Percentiles rank a stretch among this genome's conserved stretches.
phyloP scores from a whole-genome alignment of 2,888 invertebrate genomes.

The Himalopsyche kuldschensis region DNA sequence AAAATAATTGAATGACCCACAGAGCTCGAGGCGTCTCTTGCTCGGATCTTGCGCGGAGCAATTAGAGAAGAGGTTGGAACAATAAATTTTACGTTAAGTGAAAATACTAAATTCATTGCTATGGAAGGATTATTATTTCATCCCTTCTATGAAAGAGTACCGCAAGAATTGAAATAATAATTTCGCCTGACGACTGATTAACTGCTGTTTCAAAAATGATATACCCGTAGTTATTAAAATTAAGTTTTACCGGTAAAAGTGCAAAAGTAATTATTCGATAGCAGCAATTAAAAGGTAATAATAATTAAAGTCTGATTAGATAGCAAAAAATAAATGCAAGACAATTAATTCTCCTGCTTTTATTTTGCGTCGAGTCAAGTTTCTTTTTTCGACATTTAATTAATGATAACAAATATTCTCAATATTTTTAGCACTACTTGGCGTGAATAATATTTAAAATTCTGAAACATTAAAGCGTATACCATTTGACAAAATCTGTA shows the following conservation, averaged over 20 bases:
- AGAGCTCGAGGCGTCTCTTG: constrained; percentile 17
- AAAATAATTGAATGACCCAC: constrained; percentile 28
- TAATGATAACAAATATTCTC: no score
- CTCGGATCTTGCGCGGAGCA: constrained; percentile 1
- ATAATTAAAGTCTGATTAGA: no score
- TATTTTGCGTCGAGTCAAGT: no score
- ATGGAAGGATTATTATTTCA: constrained; percentile 12
- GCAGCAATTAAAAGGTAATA: no score
- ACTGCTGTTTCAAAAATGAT: background rate
- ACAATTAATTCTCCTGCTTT: no score
- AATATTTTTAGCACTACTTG: no score
- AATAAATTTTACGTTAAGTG: constrained; percentile 21
- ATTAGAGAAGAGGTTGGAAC: constrained; percentile 6
- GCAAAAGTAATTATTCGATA: background rate
- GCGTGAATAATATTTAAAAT: no score
- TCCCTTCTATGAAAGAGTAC: background rate
- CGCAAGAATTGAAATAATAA: background rate
- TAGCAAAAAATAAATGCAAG: no score
- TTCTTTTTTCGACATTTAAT: no score
- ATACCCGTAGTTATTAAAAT: background rate
- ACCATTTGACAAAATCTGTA: no score
- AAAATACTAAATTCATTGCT: constrained; percentile 21
- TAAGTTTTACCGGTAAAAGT: background rate
- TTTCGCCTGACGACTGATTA: background rate
- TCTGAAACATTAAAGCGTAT: no score